Conservation (phyloP, 2,113 vertebrate genomes). For the Hippocampus abdominalis region DNA sequence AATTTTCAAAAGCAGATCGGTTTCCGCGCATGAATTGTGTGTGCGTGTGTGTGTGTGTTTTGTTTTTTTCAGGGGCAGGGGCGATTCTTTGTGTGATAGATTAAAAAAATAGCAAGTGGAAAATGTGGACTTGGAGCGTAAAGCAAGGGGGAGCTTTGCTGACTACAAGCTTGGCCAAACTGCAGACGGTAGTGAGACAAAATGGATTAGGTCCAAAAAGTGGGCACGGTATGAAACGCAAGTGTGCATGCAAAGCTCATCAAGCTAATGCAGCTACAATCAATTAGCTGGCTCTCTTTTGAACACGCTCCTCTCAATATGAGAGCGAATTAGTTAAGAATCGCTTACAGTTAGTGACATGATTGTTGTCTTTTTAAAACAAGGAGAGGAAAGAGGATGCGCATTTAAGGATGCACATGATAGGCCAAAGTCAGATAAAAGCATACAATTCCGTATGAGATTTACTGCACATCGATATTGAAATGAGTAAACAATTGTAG, state of each 20-base stretch:
- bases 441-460: no score
- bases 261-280: background rate
- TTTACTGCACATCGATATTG: no score
- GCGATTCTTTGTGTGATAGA: conserved; percentile 3
- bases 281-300: conserved; percentile 2
- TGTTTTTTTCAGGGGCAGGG: background rate
- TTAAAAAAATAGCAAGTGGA: conserved; percentile 9
- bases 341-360: background rate
- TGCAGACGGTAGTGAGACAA: conserved; percentile 11
- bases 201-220: conserved; percentile 1
- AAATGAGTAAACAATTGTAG: no score
- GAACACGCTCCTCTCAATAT: background rate
- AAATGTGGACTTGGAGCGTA: conserved; percentile 1
- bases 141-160: conserved; percentile 5
- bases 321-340: background rate
- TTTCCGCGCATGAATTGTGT: background rate
- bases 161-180: background rate
- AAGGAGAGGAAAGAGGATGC: conserved; percentile 3
- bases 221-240: background rate
- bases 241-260: background rate
- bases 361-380: background rate
- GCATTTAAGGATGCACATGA: no score
- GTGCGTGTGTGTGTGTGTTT: background rate
- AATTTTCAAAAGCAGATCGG: conserved; percentile 13
- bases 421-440: no score